Evolutionary conservation across 2,888 invertebrate genomes (phyloP).

Genomic region (Pecten maximus): DNA sequence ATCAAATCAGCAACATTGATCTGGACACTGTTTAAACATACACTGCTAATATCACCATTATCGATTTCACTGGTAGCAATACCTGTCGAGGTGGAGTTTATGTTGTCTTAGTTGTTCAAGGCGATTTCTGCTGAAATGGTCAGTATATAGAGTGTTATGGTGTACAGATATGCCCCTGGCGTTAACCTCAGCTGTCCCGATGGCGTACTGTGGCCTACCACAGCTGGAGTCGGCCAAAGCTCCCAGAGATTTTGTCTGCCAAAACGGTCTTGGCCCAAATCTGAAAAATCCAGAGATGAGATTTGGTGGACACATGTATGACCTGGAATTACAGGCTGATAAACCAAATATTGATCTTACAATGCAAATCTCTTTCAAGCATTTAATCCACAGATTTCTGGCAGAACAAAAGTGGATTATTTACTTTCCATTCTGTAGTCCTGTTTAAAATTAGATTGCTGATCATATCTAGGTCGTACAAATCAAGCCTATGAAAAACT

Average conservation of each 20-base stretch:
- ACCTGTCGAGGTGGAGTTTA: background rate
- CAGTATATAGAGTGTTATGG: background rate
- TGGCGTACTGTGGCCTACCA: slow-evolving; percentile 19
- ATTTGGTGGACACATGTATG: background rate
- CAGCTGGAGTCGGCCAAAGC: background rate
- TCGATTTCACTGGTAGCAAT: background rate
- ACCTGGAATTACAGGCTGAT: background rate
- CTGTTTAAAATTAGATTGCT: background rate
- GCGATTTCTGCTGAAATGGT: background rate
- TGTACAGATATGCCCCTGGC: background rate
- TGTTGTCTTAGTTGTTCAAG: background rate
- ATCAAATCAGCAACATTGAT: background rate
- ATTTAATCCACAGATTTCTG: background rate
- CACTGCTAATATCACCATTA: background rate
- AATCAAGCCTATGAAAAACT: background rate
- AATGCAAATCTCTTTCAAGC: background rate
- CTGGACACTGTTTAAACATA: background rate
- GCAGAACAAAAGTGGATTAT: slow-evolving; percentile 1
- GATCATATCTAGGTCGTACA: background rate
- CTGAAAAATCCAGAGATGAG: background rate
- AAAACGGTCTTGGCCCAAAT: slow-evolving; percentile 25
- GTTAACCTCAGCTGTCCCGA: background rate
- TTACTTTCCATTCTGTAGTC: background rate
- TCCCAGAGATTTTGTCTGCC: background rate
- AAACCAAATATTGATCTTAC: slow-evolving; percentile 8